Percentiles rank a stretch among this genome's conserved stretches.
phyloP scores from a whole-genome alignment of 2,888 invertebrate species.

The Brachylomia viminalis region DNA sequence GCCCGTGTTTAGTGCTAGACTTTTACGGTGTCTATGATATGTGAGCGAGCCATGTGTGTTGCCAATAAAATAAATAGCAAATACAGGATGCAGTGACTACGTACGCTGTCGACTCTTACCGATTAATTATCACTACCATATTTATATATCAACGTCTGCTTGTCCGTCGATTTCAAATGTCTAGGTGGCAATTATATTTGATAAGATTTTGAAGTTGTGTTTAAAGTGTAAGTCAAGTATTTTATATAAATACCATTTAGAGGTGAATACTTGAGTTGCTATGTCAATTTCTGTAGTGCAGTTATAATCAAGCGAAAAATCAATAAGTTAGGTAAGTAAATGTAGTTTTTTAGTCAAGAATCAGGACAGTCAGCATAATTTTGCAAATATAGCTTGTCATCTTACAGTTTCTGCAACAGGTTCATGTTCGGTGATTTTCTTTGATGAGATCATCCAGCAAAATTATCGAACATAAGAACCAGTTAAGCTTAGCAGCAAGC shows the following conservation, averaged over 20 bases:
- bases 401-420: no score
- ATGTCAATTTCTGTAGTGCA: not conserved
- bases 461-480: not conserved
- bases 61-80: constrained; percentile 53
- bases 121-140: constrained; percentile 46
- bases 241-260: not conserved
- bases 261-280: not conserved
- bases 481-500: not conserved
- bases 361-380: not conserved
- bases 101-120: constrained; percentile 29
- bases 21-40: constrained; percentile 43
- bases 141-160: constrained; percentile 17
- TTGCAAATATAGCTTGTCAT: not conserved
- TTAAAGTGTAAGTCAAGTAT: not conserved
- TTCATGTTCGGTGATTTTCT: not conserved
- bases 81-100: constrained; percentile 48
- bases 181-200: constrained; percentile 14
- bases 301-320: not conserved
- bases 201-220: not conserved
- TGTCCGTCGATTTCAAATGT: constrained; percentile 28
- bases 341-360: not conserved
- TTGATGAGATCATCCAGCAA: not conserved
- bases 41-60: constrained; percentile 34
- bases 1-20: constrained; percentile 33
- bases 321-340: not conserved